These are phyloP conservation scores for Mycetomoellerius zeteki DNA, from an alignment of 1,140 invertebrate genomes.

Conservation along the genomic window DNA sequence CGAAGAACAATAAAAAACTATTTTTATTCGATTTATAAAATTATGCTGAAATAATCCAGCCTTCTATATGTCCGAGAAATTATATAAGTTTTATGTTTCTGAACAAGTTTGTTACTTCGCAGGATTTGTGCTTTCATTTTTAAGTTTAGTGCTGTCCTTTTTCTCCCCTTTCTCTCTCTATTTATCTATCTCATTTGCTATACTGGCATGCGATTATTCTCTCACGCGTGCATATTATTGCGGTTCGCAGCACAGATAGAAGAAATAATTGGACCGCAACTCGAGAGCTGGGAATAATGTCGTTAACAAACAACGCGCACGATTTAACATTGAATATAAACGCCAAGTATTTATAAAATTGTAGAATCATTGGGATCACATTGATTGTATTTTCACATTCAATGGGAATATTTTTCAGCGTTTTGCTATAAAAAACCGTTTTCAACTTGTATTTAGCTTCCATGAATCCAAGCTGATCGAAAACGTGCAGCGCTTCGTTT, in stretches of 20 bases:
- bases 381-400: not conserved
- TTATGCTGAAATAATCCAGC: not conserved
- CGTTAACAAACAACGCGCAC: not conserved
- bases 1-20: not conserved
- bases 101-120: not conserved
- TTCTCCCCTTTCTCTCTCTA: not conserved
- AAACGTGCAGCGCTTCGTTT: not conserved
- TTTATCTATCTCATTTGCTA: not conserved
- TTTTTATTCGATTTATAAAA: constrained; percentile 4
- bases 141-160: not conserved
- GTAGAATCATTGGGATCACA: not conserved
- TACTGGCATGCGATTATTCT: not conserved
- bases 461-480: not conserved
- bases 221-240: not conserved
- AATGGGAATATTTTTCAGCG: not conserved
- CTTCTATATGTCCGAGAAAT: not conserved
- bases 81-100: not conserved
- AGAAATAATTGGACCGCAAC: constrained; percentile 13
- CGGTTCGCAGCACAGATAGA: not conserved
- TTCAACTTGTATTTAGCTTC: not conserved
- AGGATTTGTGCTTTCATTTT: not conserved
- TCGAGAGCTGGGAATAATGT: not conserved
- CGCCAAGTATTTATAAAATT: not conserved
- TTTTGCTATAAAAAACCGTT: not conserved
- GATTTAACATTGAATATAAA: not conserved